Evolutionary conservation across 2,113 vertebrate species (phyloP), one percentile per base, ranked within the genome.

Genomic region (Caranx ignobilis): DNA sequence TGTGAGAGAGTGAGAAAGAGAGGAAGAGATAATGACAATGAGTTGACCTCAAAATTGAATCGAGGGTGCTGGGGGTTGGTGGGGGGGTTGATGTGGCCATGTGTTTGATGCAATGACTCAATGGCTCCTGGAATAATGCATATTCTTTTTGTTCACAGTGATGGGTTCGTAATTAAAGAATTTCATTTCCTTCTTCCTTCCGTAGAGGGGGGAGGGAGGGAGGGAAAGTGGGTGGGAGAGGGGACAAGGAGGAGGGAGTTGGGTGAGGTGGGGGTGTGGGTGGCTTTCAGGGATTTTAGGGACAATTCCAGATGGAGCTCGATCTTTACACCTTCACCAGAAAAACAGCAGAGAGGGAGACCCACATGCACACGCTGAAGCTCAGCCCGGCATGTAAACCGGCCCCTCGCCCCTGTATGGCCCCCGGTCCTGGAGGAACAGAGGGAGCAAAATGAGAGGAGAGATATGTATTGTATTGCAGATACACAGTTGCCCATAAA

Each of bases 51-150:
- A 41, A 75, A 72, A 71, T 75, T 67, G 54, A 80, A 85, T 79
- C 70, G 52, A 64, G 76, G 66, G 71, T 48, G 75, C 37, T 11
- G 68, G 57, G 68, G 41, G 32, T 71, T 41, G 63, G n/a, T 13
- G 26, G 15, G 64, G 47, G 2, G 19, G 12, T 5, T 34, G 45
- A 62, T 11, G 78, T n/a, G 69, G 71, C 64, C 7, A 66, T 68
- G 68, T 79, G 90, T 91, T 84, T 75, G 82, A 92, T 92, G 91
- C 70, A 79, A 94, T 94, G 94, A 89, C 88, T 93, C 82, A 85
- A 95, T 95, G 95, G 94, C 93, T 96, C 95, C 94, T 94, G 92
- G 94, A 92, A 91, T 91, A 94, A 95, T 96, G 95, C 95, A 95
- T 95, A 95, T 93, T 92, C 86, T 93, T 93, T 94, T 94, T 91